Conservation (phyloP, 2,888 invertebrate genomes). For the Drosophila robusta region DNA sequence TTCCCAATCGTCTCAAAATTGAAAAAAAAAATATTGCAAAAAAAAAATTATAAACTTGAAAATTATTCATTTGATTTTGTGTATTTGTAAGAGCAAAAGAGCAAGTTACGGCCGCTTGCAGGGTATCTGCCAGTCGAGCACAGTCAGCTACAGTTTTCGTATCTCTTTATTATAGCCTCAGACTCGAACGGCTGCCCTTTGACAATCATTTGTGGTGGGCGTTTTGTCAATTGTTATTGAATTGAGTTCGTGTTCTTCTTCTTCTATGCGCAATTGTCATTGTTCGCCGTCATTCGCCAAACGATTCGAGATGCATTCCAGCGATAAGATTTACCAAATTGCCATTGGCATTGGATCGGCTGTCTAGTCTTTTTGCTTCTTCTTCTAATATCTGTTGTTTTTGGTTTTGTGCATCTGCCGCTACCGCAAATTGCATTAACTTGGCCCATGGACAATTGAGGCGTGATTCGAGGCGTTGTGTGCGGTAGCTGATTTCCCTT, state of each 20-base stretch:
- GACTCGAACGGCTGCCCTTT: conserved; percentile 10
- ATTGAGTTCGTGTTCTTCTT: conserved; percentile 30
- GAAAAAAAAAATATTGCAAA: no score
- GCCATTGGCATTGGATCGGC: conserved; percentile 20
- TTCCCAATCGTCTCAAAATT: no score
- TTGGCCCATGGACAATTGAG: conserved; percentile 68
- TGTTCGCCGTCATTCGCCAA: conserved; percentile 28
- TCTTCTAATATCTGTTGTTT: conserved; percentile 38
- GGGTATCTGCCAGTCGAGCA: not conserved
- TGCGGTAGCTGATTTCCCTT: conserved; percentile 61
- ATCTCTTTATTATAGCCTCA: conserved; percentile 60
- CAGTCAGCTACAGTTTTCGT: not conserved
- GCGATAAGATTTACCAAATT: conserved; percentile 47
- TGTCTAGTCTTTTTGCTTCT: conserved; percentile 1
- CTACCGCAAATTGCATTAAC: conserved; percentile 70
- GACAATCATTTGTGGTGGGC: conserved; percentile 53
- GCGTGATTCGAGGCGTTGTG: conserved; percentile 76
- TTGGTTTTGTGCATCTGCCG: conserved; percentile 42
- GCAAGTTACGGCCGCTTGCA: not conserved
- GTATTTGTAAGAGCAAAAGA: no score
- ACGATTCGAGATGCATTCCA: conserved; percentile 61
- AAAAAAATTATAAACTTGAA: no score
- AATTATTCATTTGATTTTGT: no score
- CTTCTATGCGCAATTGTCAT: conserved; percentile 47
- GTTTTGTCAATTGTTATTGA: conserved; percentile 70